Evolutionary conservation across 2,888 invertebrate species (phyloP).

Genomic region (Syrista parreyssii): DNA sequence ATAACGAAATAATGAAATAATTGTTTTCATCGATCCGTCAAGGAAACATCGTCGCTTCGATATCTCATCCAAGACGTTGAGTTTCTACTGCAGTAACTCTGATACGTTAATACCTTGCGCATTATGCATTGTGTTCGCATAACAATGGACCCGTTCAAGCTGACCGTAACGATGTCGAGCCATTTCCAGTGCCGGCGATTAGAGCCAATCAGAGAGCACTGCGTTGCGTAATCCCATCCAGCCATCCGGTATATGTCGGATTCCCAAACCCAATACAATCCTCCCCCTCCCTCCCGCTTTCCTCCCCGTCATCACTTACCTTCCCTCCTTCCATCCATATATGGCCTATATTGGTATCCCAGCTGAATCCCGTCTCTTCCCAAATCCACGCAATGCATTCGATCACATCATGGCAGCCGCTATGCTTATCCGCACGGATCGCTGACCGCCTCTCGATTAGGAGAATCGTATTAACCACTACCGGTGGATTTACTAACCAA

Average conservation of each 20-base stretch:
- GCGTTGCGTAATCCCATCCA: constrained; percentile 53
- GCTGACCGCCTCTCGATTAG: constrained; percentile 54
- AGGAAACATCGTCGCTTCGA: not conserved
- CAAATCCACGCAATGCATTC: constrained; percentile 36
- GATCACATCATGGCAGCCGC: constrained; percentile 36
- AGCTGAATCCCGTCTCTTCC: constrained; percentile 27
- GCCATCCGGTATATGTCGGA: constrained; percentile 35
- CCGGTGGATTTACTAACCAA: constrained; percentile 17
- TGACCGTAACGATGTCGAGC: constrained; percentile 46
- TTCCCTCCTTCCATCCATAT: constrained; percentile 39
- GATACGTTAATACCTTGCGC: not conserved
- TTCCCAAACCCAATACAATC: constrained; percentile 10
- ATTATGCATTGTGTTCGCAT: constrained; percentile 2
- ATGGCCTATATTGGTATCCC: constrained; percentile 40
- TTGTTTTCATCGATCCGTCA: not conserved
- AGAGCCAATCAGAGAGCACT: constrained; percentile 50
- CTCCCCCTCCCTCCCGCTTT: not conserved
- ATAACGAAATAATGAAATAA: not conserved
- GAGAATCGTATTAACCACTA: constrained; percentile 58
- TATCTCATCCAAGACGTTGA: not conserved
- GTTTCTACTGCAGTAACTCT: not conserved
- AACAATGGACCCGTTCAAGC: constrained; percentile 34
- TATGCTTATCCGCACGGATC: constrained; percentile 47
- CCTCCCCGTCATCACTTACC: constrained; percentile 26
- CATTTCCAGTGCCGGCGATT: constrained; percentile 48